Conservation (phyloP, 2,113 vertebrate genomes). For the Stegastes partitus region DNA sequence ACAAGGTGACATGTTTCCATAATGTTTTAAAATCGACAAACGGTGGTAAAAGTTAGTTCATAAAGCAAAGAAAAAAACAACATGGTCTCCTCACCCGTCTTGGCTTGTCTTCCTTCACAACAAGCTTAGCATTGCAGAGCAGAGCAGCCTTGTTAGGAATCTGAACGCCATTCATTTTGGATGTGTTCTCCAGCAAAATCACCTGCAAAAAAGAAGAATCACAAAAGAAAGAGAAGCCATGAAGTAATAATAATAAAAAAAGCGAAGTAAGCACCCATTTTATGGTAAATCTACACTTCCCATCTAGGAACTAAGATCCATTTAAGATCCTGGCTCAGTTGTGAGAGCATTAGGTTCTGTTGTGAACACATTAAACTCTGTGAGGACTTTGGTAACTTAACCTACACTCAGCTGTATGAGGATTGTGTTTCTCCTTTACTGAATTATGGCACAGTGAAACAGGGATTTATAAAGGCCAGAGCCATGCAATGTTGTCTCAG, state of each 20-base stretch:
- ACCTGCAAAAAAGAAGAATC: conserved; percentile 60
- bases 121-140: conserved; percentile 64
- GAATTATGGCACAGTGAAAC: too few species aligned
- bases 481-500: too few species aligned
- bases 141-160: conserved; percentile 68
- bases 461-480: too few species aligned
- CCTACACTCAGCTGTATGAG: too few species aligned
- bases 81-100: conserved; percentile 68
- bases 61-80: not conserved
- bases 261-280: too few species aligned
- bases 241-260: not conserved
- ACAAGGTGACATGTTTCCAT: not conserved
- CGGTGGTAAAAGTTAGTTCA: not conserved
- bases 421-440: too few species aligned
- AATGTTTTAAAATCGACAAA: not conserved
- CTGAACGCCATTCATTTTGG: conserved; percentile 68
- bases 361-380: too few species aligned
- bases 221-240: not conserved
- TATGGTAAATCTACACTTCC: too few species aligned
- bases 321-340: too few species aligned
- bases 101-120: conserved; percentile 62
- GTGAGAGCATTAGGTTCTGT: too few species aligned
- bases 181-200: conserved; percentile 6
- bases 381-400: too few species aligned
- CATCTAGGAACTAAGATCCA: too few species aligned